Conservation (phyloP, 2,113 vertebrate species). For the Phalacrocorax carbo region DNA sequence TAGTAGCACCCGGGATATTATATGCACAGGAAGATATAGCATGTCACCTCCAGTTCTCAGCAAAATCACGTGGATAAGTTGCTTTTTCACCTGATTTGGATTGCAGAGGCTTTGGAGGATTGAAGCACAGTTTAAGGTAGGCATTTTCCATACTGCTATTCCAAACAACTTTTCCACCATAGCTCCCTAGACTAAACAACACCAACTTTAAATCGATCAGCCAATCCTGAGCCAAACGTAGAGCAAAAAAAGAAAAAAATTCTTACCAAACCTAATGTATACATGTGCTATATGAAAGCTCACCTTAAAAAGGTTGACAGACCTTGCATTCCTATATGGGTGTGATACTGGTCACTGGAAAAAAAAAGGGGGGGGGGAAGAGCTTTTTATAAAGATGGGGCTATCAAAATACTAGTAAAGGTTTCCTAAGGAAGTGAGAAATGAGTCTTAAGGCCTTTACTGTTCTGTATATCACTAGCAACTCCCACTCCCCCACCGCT, state of each 20-base stretch:
- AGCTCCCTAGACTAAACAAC: constrained; percentile 59
- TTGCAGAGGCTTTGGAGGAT: constrained; percentile 14
- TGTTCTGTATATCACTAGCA: not conserved
- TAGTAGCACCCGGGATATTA: not conserved
- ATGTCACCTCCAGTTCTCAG: not conserved
- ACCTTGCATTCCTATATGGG: not conserved
- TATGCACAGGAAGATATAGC: not conserved
- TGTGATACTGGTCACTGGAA: not conserved
- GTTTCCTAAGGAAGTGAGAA: not conserved
- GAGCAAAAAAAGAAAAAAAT: accelerated
- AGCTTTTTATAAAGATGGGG: not conserved
- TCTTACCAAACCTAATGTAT: not conserved
- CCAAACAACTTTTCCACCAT: constrained; percentile 78
- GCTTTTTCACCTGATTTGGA: constrained; percentile 48
- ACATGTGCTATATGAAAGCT: not conserved
- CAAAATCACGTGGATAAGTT: not conserved
- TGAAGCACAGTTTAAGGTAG: constrained; percentile 60
- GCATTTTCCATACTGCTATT: constrained; percentile 79
- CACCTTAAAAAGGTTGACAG: not conserved
- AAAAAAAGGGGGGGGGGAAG: too few relatives aligned
- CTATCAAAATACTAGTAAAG: not conserved
- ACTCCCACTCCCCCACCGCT: accelerated
- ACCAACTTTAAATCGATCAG: not conserved
- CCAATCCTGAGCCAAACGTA: not conserved
- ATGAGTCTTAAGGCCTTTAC: not conserved